A percentile compares a stretch with the other conserved stretches of the same genome.
Conservation (phyloP, 2,888 invertebrate species). For the Drosophila pullipes region DNA sequence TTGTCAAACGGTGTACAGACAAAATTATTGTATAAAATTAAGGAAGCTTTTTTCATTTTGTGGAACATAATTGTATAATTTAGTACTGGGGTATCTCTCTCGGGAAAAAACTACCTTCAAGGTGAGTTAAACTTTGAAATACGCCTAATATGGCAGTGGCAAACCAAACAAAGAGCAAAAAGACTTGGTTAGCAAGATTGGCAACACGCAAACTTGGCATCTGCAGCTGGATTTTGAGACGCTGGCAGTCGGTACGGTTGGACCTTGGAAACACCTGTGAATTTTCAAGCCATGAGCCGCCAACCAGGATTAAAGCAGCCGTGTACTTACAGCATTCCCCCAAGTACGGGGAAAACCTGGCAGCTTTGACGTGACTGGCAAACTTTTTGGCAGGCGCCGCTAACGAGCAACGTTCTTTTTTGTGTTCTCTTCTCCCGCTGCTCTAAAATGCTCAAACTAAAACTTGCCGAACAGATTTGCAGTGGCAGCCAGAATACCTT, state of each 20-base stretch:
- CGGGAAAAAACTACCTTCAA: background rate
- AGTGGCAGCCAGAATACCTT: constrained; percentile 52
- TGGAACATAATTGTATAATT: constrained; percentile 20
- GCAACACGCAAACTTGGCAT: constrained; percentile 78
- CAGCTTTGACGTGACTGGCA: constrained; percentile 79
- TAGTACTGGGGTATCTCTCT: background rate
- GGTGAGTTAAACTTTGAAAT: constrained; percentile 12
- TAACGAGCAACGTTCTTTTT: constrained; percentile 65
- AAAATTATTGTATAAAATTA: background rate
- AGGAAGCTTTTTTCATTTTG: constrained; percentile 13
- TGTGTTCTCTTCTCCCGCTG: constrained; percentile 58
- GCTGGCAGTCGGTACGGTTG: constrained; percentile 31
- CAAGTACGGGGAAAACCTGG: constrained; percentile 51
- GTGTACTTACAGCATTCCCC: constrained; percentile 42
- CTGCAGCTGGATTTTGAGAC: constrained; percentile 52
- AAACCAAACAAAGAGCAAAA: constrained; percentile 24
- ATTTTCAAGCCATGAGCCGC: constrained; percentile 71
- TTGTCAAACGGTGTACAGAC: background rate
- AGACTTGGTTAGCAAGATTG: constrained; percentile 27
- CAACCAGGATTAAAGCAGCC: constrained; percentile 70
- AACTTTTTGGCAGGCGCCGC: constrained; percentile 79
- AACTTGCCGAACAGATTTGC: constrained; percentile 77
- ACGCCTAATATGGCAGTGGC: constrained; percentile 39
- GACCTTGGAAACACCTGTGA: constrained; percentile 76
- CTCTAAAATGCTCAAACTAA: constrained; percentile 76